phyloP scores from a whole-genome alignment of 92 coral and sea anemone species.

The Paramuricea clavata region DNA sequence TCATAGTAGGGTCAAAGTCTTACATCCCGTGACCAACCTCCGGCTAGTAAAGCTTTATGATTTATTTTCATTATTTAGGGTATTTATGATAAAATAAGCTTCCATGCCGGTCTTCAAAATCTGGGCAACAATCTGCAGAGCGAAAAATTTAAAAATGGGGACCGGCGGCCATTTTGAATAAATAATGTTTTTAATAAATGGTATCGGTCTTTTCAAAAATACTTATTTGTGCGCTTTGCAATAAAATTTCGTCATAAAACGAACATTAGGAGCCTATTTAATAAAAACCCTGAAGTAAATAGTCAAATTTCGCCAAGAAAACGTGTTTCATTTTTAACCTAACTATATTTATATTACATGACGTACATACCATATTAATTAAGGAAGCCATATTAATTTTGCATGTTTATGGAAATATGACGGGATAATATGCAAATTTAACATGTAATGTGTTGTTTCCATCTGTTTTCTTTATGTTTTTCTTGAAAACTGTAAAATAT shows the following conservation, averaged over 20 bases:
- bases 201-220: neutral
- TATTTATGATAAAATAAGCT: constrained; percentile 12
- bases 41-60: constrained; percentile 20
- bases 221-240: too few relatives aligned
- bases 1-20: constrained; percentile 17
- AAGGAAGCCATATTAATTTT: neutral
- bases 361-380: neutral
- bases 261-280: too few relatives aligned
- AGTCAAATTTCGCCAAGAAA: too few relatives aligned
- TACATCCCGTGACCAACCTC: constrained; percentile 20
- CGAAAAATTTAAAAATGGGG: neutral
- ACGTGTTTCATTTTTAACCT: too few relatives aligned
- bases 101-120: constrained; percentile 4
- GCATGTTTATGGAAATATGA: too few relatives aligned
- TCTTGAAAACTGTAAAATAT: constrained; percentile 6
- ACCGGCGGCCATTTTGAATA: constrained; percentile 25
- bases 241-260: too few relatives aligned
- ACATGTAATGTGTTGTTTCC: neutral
- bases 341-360: constrained; percentile 17
- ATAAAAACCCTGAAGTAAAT: too few relatives aligned
- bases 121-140: constrained; percentile 1
- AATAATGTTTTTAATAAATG: neutral
- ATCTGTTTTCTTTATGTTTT: neutral
- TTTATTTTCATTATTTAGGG: neutral
- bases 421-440: neutral